Conservation (phyloP, 2,888 invertebrate genomes). For the Latheticus oryzae region DNA sequence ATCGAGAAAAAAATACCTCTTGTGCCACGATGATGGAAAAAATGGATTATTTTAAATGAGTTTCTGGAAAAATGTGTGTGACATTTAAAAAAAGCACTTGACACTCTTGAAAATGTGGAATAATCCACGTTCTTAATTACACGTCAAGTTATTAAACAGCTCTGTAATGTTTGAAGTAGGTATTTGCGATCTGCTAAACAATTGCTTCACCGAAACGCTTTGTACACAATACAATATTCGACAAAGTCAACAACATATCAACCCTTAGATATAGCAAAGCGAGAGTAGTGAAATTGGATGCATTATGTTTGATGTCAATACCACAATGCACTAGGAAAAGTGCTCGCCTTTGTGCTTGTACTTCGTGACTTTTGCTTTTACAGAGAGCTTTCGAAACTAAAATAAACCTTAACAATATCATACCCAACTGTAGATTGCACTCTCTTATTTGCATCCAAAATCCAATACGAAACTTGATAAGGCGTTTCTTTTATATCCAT, state of each 20-base stretch:
- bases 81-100: conserved; percentile 10
- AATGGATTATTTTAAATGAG: conserved; percentile 3
- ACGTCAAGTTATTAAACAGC: conserved; percentile 4
- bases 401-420: neutral
- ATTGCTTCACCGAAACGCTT: conserved; percentile 18
- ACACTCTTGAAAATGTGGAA: too few species aligned
- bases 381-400: conserved; percentile 1
- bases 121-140: neutral
- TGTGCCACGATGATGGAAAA: too few species aligned
- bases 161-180: conserved; percentile 7
- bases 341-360: conserved; percentile 20
- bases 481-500: too few species aligned
- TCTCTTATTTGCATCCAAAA: conserved; percentile 11
- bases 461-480: too few species aligned
- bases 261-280: conserved; percentile 9
- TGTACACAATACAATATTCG: conserved; percentile 12
- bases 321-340: conserved; percentile 25
- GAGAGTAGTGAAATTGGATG: conserved; percentile 30
- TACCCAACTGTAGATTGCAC: conserved; percentile 16
- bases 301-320: conserved; percentile 29
- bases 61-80: neutral
- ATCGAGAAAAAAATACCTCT: conserved; percentile 27
- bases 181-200: conserved; percentile 18
- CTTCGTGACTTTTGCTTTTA: conserved; percentile 18
- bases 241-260: conserved; percentile 28